These are phyloP conservation scores for Cephus sareptanus DNA, from an alignment of 2,888 invertebrate genomes.

Conservation along the genomic window DNA sequence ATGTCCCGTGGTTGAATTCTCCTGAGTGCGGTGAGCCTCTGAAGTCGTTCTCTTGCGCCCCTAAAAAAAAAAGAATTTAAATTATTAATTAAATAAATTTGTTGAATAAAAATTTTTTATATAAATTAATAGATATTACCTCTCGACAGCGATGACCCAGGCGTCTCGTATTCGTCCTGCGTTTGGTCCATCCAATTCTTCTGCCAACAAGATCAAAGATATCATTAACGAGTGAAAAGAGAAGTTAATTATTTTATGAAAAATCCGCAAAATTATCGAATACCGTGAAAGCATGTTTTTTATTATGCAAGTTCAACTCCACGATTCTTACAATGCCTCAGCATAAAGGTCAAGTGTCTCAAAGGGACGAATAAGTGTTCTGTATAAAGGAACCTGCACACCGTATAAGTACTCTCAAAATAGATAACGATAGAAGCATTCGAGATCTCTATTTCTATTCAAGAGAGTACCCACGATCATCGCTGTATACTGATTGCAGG, in stretches of 20 bases:
- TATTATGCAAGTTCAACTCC: neutral
- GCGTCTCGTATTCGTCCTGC: slow-evolving; percentile 83
- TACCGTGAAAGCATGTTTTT: neutral
- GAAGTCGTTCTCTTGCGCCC: slow-evolving; percentile 83
- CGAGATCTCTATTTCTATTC: neutral
- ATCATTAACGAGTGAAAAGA: slow-evolving; percentile 21
- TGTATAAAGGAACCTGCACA: neutral
- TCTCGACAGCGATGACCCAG: slow-evolving; percentile 97
- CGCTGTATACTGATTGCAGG: neutral
- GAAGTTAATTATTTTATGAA: neutral
- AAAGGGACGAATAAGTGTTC: neutral
- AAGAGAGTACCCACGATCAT: neutral
- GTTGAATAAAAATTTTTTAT: neutral
- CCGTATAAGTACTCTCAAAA: neutral
- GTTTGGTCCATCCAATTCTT: slow-evolving; percentile 62
- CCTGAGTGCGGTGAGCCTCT: slow-evolving; percentile 91
- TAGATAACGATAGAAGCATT: neutral
- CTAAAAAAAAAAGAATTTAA: slow-evolving; percentile 36
- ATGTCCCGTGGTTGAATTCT: slow-evolving; percentile 81
- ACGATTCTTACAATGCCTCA: neutral
- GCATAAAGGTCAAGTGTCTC: neutral
- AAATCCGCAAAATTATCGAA: neutral
- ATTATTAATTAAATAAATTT: slow-evolving; percentile 5
- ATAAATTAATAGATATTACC: slow-evolving; percentile 70
- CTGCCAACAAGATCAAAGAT: slow-evolving; percentile 43